Percentiles rank a stretch among this genome's conserved stretches.
These are phyloP conservation scores for Bettongia penicillata DNA, from an alignment of 2,113 vertebrate genomes.

Conservation along the genomic window DNA sequence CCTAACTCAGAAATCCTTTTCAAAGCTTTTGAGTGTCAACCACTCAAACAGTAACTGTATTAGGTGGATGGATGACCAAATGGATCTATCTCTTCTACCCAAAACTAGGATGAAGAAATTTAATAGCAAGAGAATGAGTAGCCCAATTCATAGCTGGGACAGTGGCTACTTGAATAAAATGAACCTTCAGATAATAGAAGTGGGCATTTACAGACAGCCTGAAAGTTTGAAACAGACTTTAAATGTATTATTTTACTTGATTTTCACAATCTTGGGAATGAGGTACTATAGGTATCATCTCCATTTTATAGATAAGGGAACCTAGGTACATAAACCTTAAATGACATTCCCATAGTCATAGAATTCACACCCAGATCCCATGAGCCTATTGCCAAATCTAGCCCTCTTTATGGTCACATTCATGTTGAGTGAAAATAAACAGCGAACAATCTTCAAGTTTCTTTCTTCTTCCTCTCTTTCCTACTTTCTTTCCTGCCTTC, in stretches of 20 bases:
- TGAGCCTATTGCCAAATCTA: neutral
- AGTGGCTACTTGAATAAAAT: neutral
- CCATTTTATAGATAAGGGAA: neutral
- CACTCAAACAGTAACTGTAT: neutral
- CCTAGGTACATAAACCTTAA: neutral
- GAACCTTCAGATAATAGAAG: neutral
- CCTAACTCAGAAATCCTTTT: neutral
- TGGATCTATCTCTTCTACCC: conserved; percentile 1
- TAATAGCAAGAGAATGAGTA: neutral
- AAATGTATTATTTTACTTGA: neutral
- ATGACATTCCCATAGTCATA: neutral
- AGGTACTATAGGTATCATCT: neutral
- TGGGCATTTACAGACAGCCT: neutral
- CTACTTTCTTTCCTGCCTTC: neutral
- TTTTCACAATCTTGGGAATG: neutral
- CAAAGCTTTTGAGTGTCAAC: neutral
- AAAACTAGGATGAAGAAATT: neutral
- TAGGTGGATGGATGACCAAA: neutral
- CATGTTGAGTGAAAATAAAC: neutral
- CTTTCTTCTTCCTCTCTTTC: neutral
- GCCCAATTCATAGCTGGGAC: neutral
- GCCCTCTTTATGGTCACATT: neutral
- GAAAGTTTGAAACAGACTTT: neutral
- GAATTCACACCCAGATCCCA: neutral
- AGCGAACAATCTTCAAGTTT: neutral